Evolutionary conservation across 2,113 vertebrate genomes (phyloP), one percentile per base, ranked within the genome.

Genomic region (Thalassoma bifasciatum): DNA sequence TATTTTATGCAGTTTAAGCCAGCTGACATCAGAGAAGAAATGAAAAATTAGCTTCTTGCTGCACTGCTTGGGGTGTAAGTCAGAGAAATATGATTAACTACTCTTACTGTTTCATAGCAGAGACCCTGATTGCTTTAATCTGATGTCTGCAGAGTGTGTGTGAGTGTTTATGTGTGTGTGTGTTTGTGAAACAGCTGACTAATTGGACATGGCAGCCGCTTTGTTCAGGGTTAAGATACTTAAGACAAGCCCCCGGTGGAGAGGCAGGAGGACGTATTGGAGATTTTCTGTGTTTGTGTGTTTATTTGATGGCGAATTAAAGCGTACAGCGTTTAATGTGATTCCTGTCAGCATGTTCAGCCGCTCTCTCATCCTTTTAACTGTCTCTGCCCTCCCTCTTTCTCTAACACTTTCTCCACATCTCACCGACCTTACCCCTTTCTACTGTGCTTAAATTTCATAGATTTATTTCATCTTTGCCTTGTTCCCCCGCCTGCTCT

Each of bases 261-360:
- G 6, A 73, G 23, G 52, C 21, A 40, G 34, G 46, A 53, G 10
- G 56, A 52, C 34, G 6, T 54, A 59, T 26, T 44, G 38, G 23
- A 68, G 21, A 50, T 65, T n/a, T 42, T 36, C 34, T 11, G n/a
- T 11, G n/a, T 14, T 26, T 72, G 12, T 47, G 47, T 74, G 54
- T 77, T 66, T 75, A 57, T 60, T 61, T 73, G 76, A 70, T 77
- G 58, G 36, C 50, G 69, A 84, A 89, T 90, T 60, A 84, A 82
- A 80, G 53, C 34, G 9, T 37, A 22, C 52, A 73, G 76, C 51
- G 54, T 83, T 71, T 84, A 86, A 85, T 87, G 75, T 72, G 77
- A 85, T 67, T 78, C 61, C 10, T 36, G 66, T 6, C 61, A 77
- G 56, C 40, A 77, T 37, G 67, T 26, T 51, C 9, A 67, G 38